These are phyloP conservation scores for Teleopsis dalmanni DNA, from an alignment of 1,140 invertebrate genomes.

Conservation along the genomic window DNA sequence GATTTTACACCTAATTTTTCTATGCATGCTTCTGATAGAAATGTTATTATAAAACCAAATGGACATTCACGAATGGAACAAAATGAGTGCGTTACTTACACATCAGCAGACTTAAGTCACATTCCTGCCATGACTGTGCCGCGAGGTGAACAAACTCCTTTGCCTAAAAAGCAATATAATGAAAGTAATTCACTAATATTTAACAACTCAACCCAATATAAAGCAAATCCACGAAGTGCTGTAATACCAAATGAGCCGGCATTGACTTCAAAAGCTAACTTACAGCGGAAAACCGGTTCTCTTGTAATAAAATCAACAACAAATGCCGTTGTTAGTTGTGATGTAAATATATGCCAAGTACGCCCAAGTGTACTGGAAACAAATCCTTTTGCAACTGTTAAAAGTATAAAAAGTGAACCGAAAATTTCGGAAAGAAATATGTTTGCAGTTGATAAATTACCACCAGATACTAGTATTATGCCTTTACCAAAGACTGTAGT, in stretches of 20 bases:
- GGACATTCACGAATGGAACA: not conserved
- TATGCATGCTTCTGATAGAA: conserved; percentile 7
- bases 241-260: not conserved
- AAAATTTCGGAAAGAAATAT: not conserved
- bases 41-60: not conserved
- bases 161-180: not conserved
- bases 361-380: conserved; percentile 13
- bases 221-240: too few species aligned
- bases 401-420: conserved; percentile 8
- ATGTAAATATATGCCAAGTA: not conserved
- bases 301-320: not conserved
- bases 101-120: not conserved
- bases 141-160: not conserved
- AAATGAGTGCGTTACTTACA: not conserved
- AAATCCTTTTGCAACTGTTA: conserved; percentile 13
- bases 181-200: not conserved
- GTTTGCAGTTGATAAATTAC: conserved; percentile 10
- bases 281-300: not conserved
- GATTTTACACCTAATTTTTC: conserved; percentile 58
- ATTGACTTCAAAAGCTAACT: not conserved
- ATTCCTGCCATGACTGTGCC: not conserved
- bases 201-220: not conserved
- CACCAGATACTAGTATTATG: conserved; percentile 21
- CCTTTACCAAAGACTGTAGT: conserved; percentile 4
- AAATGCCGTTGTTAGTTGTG: too few species aligned